phyloP scores from a whole-genome alignment of 2,113 vertebrate species.

The Clupea harengus region DNA sequence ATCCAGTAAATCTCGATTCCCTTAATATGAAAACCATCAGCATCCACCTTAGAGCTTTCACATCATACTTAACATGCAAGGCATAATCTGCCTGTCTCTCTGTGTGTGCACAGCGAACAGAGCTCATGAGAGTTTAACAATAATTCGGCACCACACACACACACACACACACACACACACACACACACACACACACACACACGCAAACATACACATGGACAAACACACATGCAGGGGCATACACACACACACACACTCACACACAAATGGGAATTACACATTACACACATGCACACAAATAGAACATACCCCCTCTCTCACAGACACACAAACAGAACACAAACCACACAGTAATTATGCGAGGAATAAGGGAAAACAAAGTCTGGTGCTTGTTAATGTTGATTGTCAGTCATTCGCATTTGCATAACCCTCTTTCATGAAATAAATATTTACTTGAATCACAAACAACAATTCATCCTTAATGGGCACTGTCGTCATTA shows the following conservation, averaged over 20 bases:
- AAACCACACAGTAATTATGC: background rate
- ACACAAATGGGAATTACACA: background rate
- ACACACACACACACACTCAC: background rate
- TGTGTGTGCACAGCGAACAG: background rate
- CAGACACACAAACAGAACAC: background rate
- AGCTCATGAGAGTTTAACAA: background rate
- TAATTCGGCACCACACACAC: background rate
- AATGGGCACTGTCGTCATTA: background rate
- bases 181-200: background rate
- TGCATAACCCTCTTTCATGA: slow-evolving; percentile 38
- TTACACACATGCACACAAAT: background rate
- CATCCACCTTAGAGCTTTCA: background rate
- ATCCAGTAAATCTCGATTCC: background rate
- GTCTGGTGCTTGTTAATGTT: background rate
- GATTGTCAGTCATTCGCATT: slow-evolving; percentile 24
- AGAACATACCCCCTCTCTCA: too few species aligned
- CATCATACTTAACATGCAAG: background rate
- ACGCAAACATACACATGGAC: background rate
- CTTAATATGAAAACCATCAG: background rate
- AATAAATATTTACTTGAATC: slow-evolving; percentile 3
- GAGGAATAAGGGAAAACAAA: background rate
- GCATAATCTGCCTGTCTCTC: background rate
- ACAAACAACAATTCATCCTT: background rate
- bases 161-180: background rate
- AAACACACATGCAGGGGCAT: background rate